Evolutionary conservation across 2,113 vertebrate genomes (phyloP).

Genomic region (Neolamprologus falcicula): DNA sequence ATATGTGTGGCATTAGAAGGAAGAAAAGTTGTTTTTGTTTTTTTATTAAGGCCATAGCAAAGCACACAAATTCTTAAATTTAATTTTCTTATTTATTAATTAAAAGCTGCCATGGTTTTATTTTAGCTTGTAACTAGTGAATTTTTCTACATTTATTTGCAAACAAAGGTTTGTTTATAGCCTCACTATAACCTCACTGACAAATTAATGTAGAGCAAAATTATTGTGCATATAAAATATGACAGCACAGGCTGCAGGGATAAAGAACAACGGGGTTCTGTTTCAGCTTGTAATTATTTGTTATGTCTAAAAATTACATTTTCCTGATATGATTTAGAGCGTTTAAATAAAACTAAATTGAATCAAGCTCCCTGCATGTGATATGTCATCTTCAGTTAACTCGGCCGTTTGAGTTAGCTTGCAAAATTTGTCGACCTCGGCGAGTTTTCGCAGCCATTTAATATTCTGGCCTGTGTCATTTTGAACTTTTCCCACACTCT

Average conservation of each 20-base stretch:
- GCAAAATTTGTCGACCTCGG: not conserved
- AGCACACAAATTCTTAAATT: fast-evolving
- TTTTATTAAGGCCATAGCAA: not conserved
- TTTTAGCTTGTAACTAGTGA: not conserved
- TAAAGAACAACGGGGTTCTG: not conserved
- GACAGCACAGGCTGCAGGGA: not conserved
- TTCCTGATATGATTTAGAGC: not conserved
- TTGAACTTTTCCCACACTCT: not conserved
- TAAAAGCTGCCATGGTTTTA: not conserved
- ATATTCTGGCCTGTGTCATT: not conserved
- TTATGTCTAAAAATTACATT: not conserved
- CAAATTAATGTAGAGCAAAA: not conserved
- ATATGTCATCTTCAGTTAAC: not conserved
- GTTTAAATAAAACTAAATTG: not conserved
- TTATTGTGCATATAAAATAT: not conserved
- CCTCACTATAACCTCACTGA: not conserved
- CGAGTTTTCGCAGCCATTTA: not conserved
- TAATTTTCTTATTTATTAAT: not conserved
- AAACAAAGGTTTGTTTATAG: not conserved
- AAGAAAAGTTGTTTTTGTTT: not conserved
- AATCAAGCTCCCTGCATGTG: not conserved
- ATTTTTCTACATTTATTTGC: not conserved
- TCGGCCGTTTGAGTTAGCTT: not conserved
- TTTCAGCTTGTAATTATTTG: not conserved
- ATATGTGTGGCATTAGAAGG: not conserved